Percentiles rank a stretch among this genome's conserved stretches.
Evolutionary conservation across 2,797 vertebrate species (phyloP).

Genomic region (Rhinichthys osculus): DNA sequence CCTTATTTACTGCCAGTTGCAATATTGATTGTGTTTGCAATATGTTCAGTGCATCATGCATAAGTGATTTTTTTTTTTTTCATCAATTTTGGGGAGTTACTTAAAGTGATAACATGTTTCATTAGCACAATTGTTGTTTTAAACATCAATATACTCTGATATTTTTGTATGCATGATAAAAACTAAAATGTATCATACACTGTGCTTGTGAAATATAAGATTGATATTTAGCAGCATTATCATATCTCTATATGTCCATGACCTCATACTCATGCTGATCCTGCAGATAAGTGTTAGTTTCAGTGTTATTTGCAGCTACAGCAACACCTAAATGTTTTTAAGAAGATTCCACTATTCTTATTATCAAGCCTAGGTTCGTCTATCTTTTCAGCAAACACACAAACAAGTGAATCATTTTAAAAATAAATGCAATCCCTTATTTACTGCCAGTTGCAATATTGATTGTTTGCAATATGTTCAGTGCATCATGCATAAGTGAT

Average conservation of each 20-base stretch:
- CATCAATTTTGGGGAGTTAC: no score
- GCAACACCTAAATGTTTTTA: neutral
- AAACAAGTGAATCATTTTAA: neutral
- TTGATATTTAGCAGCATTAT: neutral
- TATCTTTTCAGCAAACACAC: no score
- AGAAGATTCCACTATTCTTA: neutral
- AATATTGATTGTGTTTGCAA: neutral
- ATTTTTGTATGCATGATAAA: neutral
- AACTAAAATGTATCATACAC: neutral
- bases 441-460: no score
- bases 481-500: no score
- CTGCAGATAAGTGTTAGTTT: neutral
- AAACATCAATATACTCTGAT: neutral
- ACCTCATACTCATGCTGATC: neutral
- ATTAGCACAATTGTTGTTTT: no score
- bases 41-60: neutral
- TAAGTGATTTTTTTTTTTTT: no score
- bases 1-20: neutral
- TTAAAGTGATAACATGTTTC: no score
- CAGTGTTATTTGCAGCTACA: neutral
- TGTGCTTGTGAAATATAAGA: no score
- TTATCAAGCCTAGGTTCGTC: no score
- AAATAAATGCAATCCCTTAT: neutral
- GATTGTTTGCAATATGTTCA: no score
- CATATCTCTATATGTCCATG: neutral